Percentiles rank a stretch among this genome's conserved stretches.
phyloP scores from a whole-genome alignment of 2,113 vertebrate species.

The Silurus glanis region DNA sequence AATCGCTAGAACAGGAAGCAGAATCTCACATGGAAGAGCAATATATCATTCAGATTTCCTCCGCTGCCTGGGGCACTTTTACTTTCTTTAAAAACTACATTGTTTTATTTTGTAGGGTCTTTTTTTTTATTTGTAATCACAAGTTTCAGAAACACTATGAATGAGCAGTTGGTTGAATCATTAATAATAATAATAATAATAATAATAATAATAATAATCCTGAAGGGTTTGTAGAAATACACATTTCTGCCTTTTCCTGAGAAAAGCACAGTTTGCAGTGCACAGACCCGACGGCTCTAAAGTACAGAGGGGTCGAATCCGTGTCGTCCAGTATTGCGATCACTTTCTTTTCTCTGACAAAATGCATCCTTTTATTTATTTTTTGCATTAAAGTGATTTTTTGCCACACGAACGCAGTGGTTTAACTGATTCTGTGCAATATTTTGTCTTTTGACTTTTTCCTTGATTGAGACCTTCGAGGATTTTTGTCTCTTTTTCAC shows the following conservation, averaged over 20 bases:
- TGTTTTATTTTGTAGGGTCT: neutral
- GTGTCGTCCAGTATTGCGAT: neutral
- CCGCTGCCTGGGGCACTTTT: neutral
- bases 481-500: neutral
- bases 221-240: too few species aligned
- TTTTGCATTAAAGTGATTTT: neutral
- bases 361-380: neutral
- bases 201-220: too few species aligned
- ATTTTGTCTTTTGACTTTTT: neutral
- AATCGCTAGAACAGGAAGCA: neutral
- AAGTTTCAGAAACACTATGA: neutral
- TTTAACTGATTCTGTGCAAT: slow-evolving; percentile 17
- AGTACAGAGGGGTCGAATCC: neutral
- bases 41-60: slow-evolving; percentile 3
- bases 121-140: neutral
- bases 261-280: neutral
- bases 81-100: neutral
- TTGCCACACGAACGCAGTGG: neutral
- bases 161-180: neutral
- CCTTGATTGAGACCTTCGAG: neutral
- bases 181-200: neutral
- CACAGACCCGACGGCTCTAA: too few species aligned
- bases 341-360: neutral
- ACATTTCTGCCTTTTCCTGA: neutral
- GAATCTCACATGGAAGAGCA: slow-evolving; percentile 14